Conservation (phyloP, 1,140 invertebrate species). For the Zaprionus gabonicus region DNA sequence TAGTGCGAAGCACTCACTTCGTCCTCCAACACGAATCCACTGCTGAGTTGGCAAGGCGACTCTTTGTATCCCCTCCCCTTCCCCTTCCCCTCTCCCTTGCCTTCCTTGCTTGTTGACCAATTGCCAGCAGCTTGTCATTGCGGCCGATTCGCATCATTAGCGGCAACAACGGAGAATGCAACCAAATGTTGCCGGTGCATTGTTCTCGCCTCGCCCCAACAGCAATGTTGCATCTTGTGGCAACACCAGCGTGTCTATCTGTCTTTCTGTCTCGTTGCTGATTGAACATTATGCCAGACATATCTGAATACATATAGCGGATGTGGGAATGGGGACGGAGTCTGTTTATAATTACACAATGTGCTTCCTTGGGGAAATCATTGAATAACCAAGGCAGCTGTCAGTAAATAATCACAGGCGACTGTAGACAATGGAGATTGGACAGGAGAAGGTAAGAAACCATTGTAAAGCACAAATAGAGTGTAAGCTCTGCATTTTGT, state of each 20-base stretch:
- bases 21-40: constrained; percentile 39
- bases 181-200: constrained; percentile 44
- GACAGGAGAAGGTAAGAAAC: not conserved
- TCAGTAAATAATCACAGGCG: not conserved
- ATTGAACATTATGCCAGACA: constrained; percentile 27
- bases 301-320: constrained; percentile 23
- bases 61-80: not conserved
- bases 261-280: constrained; percentile 4
- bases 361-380: constrained; percentile 15
- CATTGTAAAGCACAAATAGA: not conserved
- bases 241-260: constrained; percentile 47
- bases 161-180: constrained; percentile 47
- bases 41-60: constrained; percentile 54
- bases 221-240: constrained; percentile 30
- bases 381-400: not conserved
- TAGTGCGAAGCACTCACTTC: constrained; percentile 27
- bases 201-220: not conserved
- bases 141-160: constrained; percentile 76
- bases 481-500: not conserved
- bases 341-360: constrained; percentile 34
- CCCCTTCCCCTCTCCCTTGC: not conserved
- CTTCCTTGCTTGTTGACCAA: constrained; percentile 56
- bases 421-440: not conserved
- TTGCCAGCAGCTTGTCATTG: constrained; percentile 75
- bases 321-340: not conserved